Evolutionary conservation across 1,140 invertebrate species (phyloP), one percentile per base, ranked within the genome.

Genomic region (Carcinoscorpius rotundicauda): DNA sequence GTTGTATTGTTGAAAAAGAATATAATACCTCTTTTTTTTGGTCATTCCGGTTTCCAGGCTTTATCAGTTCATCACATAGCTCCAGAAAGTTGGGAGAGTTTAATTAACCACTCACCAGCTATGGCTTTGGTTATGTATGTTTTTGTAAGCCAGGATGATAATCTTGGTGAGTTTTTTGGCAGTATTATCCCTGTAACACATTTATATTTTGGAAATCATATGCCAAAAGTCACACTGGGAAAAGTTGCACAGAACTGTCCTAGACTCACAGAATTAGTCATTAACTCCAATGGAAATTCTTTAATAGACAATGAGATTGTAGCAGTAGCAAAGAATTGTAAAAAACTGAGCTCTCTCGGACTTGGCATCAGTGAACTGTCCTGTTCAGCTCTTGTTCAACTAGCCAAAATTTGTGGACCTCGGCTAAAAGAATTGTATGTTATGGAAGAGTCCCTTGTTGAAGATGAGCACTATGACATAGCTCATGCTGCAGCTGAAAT

Each of bases 151-250:
- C 9, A 8, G 48, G 56, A 57, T 11, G 48, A 57, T 57, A 29
- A 10, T 57, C 56, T 57, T 5, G 4, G 48, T 10, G 10, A 57
- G 9, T 57, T 57, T 57, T 57, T 57, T 9, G 48, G 48, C 48
- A 6, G n/a, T 3, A 57, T 11, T 10, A 57, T 57, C 48, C 56
- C 56, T 4, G 8, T 57, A 5, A 57, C 56, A 11, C 56, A 57
- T 57, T 57, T 57, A 57, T 57, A 57, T 57, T 57, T 57, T 57
- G n/a, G 56, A 11, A 57, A 57, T 57, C 48, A 57, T 57, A 29
- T 57, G n/a, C 56, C 56, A 4, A 10, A 57, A 57, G 5, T 29
- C n/a, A 57, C 48, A 57, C 48, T 57, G 48, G 9, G 4, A 8
- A 57, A 57, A 57, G 56, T 57, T 6, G 56, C 56, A 57, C n/a